Conservation (phyloP, 2,113 vertebrate genomes). For the Cheilinus undulatus region DNA sequence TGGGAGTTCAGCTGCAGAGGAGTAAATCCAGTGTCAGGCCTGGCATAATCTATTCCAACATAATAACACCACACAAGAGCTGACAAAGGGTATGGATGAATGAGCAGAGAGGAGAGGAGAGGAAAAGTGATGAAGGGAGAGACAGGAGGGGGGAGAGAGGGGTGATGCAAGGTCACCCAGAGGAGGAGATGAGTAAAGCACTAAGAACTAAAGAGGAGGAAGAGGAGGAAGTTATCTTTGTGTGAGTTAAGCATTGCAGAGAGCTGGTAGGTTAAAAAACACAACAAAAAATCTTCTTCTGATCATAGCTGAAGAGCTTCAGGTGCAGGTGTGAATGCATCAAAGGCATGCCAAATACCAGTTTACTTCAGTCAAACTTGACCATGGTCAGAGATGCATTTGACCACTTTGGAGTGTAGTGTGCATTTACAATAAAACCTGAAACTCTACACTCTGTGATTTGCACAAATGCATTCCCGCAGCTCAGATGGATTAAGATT, state of each 20-base stretch:
- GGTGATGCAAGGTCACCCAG: constrained; percentile 29
- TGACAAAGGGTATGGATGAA: constrained; percentile 27
- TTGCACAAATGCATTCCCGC: background rate
- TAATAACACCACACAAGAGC: constrained; percentile 44
- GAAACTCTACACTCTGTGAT: background rate
- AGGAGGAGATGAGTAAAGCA: background rate
- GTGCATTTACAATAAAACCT: background rate
- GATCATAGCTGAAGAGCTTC: background rate
- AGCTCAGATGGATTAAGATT: background rate
- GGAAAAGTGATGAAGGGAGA: constrained; percentile 12
- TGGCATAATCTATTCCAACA: constrained; percentile 41
- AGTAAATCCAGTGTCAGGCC: constrained; percentile 42
- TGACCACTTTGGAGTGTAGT: background rate
- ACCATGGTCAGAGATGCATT: background rate
- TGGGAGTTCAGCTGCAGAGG: constrained; percentile 17
- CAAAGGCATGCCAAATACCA: background rate
- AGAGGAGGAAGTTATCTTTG: too few species aligned
- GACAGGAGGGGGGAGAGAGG: background rate
- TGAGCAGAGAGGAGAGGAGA: constrained; percentile 9
- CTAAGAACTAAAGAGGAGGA: background rate
- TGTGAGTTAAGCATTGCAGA: too few species aligned
- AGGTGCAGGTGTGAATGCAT: constrained; percentile 19
- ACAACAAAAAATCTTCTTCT: background rate
- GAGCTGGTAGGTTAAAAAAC: too few species aligned
- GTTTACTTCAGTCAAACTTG: background rate